A percentile compares a stretch with the other conserved stretches of the same genome.
phyloP scores from a whole-genome alignment of 2,113 vertebrate species.

The Terrapene triunguis region DNA sequence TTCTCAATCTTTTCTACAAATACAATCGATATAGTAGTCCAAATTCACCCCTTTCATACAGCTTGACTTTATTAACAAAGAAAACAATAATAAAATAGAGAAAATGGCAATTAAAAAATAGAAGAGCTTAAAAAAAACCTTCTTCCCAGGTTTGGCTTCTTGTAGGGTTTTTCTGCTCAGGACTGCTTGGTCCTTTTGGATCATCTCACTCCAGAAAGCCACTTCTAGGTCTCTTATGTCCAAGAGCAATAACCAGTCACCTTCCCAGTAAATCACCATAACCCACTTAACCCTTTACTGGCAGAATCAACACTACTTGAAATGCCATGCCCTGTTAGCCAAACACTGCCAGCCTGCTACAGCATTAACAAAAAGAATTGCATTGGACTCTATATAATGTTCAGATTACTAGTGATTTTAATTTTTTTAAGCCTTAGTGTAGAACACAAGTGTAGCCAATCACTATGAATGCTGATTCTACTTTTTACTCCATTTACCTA shows the following conservation, averaged over 20 bases:
- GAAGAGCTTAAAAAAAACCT: not conserved
- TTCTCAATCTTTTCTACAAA: not conserved
- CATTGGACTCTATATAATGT: not conserved
- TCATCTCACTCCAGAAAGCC: not conserved
- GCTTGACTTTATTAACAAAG: not conserved
- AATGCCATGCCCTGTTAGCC: not conserved
- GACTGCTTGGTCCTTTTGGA: fast-evolving
- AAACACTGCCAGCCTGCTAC: not conserved
- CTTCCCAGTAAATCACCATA: not conserved
- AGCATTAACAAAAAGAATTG: not conserved
- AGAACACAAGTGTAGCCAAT: fast-evolving
- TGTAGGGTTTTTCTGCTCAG: not conserved
- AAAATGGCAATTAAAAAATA: not conserved
- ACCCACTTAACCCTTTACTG: not conserved
- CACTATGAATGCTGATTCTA: fast-evolving
- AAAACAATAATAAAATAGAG: not conserved
- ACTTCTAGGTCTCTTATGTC: not conserved
- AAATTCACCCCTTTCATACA: not conserved
- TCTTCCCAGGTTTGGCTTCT: not conserved
- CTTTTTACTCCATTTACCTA: not conserved
- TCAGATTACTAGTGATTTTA: not conserved
- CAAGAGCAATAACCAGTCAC: not conserved
- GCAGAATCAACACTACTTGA: not conserved
- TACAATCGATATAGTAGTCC: not conserved
- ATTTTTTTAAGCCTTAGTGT: not conserved